Evolutionary conservation across 1,140 invertebrate genomes (phyloP), one percentile per base, ranked within the genome.

Genomic region (Scaptomyza graminum): DNA sequence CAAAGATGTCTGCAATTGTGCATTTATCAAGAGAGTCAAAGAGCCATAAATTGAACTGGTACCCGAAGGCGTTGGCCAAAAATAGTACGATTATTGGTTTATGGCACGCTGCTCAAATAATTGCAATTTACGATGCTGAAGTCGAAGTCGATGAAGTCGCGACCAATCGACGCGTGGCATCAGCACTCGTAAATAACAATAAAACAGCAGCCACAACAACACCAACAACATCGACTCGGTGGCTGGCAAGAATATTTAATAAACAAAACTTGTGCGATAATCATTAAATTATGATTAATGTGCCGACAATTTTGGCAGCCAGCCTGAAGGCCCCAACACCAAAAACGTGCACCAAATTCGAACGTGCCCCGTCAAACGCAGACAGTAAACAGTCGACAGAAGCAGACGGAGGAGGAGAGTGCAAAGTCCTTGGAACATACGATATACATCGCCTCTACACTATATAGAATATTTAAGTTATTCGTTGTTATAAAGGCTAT

Each of bases 241-340:
- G 55, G 31, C 43, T 61, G 56, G 50, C 55, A 62, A 75, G 69
- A 80, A 79, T 81, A 82, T 81, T 82, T 82, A 82, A 82, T 82
- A 82, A 82, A 81, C 79, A 81, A 81, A 81, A 82, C 79, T 81
- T 82, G 79, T 65, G 79, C 79, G 79, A 74, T 82, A 83, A 82
- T 82, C 79, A 81, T 82, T 82, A 83, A 82, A 82, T 82, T 83
- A 82, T 82, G 79, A 82, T 82, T 82, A 82, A 82, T 82, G 79
- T 82, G 79, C 74, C 74, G 74, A 82, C 79, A 82, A 74, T 75
- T 72, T 72, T 65, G 68, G 68, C 68, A 65, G 68, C 54, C 54
- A 51, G 62, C 52, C 68, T 34, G 52, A 71, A 60, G 37, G 64
- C 51, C 56, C 22, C 57, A 37, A 9, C 34, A 28, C 18, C 16